phyloP scores from a whole-genome alignment of 2,113 vertebrate genomes.

The Varanus salvator region DNA sequence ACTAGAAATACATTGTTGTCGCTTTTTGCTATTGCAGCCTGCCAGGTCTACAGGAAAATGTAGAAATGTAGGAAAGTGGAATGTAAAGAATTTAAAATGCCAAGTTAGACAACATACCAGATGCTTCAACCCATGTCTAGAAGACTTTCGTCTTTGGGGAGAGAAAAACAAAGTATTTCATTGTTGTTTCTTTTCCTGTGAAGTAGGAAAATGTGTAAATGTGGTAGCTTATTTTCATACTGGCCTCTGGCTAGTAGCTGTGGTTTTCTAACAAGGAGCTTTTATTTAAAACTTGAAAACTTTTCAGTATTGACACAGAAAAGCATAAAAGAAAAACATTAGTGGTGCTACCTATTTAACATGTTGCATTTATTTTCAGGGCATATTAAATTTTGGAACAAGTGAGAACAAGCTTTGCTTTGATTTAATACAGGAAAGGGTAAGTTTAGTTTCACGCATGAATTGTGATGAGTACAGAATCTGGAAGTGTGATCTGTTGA shows the following conservation, averaged over 20 bases:
- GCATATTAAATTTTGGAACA: constrained; percentile 53
- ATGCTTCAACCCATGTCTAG: background rate
- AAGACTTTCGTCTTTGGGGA: background rate
- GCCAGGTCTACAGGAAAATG: background rate
- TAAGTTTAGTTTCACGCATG: constrained; percentile 10
- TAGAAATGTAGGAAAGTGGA: background rate
- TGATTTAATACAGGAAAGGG: constrained; percentile 49
- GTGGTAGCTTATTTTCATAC: background rate
- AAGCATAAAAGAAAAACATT: rapidly evolving
- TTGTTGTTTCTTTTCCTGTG: background rate
- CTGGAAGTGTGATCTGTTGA: rapidly evolving
- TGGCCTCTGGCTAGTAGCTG: background rate
- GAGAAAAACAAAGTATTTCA: background rate
- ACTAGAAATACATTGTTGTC: background rate
- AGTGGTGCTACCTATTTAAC: background rate
- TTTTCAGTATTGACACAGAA: background rate
- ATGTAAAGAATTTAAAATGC: background rate
- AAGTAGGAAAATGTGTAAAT: background rate
- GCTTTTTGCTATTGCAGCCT: background rate
- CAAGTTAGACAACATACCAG: background rate
- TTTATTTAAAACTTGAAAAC: background rate
- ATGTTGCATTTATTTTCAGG: constrained; percentile 16
- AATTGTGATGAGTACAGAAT: background rate
- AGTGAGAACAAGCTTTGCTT: constrained; percentile 62
- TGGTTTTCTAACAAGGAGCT: background rate